Evolutionary conservation across 2,888 invertebrate genomes (phyloP), one percentile per base, ranked within the genome.

Genomic region (Drosophila austrosaltans): DNA sequence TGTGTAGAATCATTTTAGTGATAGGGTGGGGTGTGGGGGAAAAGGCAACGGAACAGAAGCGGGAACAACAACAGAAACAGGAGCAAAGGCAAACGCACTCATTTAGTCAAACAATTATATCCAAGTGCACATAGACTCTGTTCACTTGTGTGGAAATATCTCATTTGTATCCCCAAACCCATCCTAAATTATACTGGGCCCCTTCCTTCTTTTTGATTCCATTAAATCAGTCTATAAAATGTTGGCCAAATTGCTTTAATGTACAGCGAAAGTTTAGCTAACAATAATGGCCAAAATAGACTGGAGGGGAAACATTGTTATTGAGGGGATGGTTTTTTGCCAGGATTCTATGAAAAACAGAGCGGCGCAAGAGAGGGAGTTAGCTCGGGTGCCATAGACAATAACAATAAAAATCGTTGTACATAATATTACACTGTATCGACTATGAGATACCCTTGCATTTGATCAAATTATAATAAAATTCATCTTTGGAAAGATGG

Each of bases 201-300:
- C 16, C 36, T 3, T 3, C 12, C 20, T 56, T 42, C 73, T 77
- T 73, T 36, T 80, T 77, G 79, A 72, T 83, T 83, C 80, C 81
- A 87, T 91, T 91, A 90, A 91, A 90, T 89, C 87, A 89, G 89
- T 90, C 89, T 84, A 88, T 90, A 90, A 48, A 90, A 89, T 87
- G 89, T 84, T 86, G 81, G 67, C 82, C 78, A 90, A 90, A 90
- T 90, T 89, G 83, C 84, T 89, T 89, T 86, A 90, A 90, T 90
- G 90, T 83, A 76, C 81, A 79, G 76, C 78, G 75, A 79, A 82
- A 84, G 87, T 86, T 87, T 87, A 87, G 79, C 82, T 79, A 79
- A 78, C 69, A 66, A 57, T 73, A 69, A 70, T 63, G 57, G 75
- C 67, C 71, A 79, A 68, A 72, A 76, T 69, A 75, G 42, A 70